Conservation (phyloP, 2,113 vertebrate genomes). For the Junco hyemalis region DNA sequence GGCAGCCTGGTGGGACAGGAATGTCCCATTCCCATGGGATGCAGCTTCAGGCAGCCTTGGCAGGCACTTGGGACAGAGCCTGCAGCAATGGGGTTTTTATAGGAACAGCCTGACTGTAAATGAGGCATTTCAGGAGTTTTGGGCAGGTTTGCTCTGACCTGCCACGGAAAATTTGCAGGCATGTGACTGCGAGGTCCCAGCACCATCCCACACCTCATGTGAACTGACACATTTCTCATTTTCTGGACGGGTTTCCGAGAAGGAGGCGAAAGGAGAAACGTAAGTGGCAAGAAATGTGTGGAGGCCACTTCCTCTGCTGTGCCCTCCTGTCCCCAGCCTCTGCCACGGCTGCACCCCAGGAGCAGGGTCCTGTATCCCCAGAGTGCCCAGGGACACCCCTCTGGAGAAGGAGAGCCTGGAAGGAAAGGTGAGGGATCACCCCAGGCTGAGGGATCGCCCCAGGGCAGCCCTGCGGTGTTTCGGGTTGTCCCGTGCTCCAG, state of each 20-base stretch:
- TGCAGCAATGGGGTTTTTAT: not conserved
- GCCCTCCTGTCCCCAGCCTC: accelerated
- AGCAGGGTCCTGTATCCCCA: not conserved
- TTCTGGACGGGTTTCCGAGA: not conserved
- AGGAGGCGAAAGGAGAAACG: accelerated
- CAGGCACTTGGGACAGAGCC: not conserved
- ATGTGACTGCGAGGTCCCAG: not conserved
- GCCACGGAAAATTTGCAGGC: not conserved
- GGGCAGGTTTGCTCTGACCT: not conserved
- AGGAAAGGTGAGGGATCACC: not conserved
- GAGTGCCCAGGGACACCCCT: not conserved
- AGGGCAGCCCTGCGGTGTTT: accelerated
- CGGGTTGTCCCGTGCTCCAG: accelerated
- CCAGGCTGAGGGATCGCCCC: not conserved
- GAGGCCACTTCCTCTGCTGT: accelerated
- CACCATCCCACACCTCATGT: accelerated
- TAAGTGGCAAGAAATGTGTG: accelerated
- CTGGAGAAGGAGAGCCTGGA: not conserved
- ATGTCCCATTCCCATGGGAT: not conserved
- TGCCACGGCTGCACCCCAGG: not conserved
- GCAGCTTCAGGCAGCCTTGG: not conserved
- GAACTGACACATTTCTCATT: accelerated
- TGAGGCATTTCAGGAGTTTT: not conserved
- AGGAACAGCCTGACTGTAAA: not conserved
- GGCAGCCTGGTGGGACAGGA: not conserved